Base-by-base conservation (phyloP, 2,113 vertebrate species). In the Clarias gariepinus region DNA sequence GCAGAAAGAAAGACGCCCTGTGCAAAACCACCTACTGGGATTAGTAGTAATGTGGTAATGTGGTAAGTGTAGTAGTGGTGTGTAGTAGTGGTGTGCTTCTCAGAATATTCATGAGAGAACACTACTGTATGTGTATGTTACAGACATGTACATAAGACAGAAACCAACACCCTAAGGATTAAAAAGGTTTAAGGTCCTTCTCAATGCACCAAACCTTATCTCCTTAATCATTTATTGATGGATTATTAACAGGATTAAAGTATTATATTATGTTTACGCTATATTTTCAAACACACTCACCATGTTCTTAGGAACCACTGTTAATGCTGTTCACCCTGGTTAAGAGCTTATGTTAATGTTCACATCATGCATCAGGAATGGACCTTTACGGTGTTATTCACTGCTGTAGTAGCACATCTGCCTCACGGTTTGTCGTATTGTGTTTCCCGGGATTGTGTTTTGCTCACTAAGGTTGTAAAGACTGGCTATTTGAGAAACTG, bases 1-100 rank as follows among this genome's bases (percentile, higher is more conserved):
- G 28, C 85, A 85, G 68, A 85, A 30, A 78, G 77, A 36, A 85
- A 82, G 64, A n/a, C 61, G 66, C 33, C 11, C 21, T 21, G 68
- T 63, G 55, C 57, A 57, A 81, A 76, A 57, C 78, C 78, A 74
- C 33, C 33, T 36, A 63, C 30, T 63, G 53, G 52, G 69, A 86
- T 81, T 55, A 23, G 47, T 68, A 60, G 79, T 73, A 52, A 28
- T 81, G 74, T 13, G 69, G 47, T 47, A 47, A 47, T 47, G 47
- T 47, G 47, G 47, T 8, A 47, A 47, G 47, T 47, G 47, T 47
- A 47, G 7, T 47, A 47, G 47, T 8, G 47, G 47, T 47, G 6
- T 47, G 7, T 47, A 47, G 7, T 47, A 47, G 47, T 8, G 47
- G 47, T 47, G 47, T 47, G 7, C 47, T 8, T 47, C 47, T 60